Percentiles rank a stretch among this genome's conserved stretches.
Evolutionary conservation across 2,888 invertebrate species (phyloP).

Genomic region (Drosophila conformis): DNA sequence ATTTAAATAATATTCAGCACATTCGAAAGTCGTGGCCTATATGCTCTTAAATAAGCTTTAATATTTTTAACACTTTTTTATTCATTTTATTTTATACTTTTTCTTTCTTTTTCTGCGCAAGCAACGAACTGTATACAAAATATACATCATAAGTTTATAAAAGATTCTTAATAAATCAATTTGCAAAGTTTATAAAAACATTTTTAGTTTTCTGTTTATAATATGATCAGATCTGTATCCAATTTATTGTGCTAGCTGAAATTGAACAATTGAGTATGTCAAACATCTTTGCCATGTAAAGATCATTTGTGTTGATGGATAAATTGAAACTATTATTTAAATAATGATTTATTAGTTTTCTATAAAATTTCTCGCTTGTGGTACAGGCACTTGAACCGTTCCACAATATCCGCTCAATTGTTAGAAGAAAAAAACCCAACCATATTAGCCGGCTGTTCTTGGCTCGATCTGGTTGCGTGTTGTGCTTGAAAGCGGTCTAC

Average conservation of each 20-base stretch:
- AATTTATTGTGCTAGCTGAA: background rate
- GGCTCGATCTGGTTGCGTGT: conserved; percentile 56
- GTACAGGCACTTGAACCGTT: conserved; percentile 21
- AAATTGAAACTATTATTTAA: background rate
- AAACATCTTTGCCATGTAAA: background rate
- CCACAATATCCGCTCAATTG: conserved; percentile 13
- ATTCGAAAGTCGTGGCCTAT: conserved; percentile 26
- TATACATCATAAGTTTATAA: background rate
- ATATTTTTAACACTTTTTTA: background rate
- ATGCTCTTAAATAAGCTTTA: conserved; percentile 11
- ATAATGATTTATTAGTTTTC: background rate
- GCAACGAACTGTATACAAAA: too few species aligned
- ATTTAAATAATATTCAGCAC: conserved; percentile 16
- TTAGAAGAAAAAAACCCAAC: conserved; percentile 20
- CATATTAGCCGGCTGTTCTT: conserved; percentile 47
- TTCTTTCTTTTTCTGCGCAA: background rate
- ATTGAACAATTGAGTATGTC: background rate
- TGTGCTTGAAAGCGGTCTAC: conserved; percentile 72
- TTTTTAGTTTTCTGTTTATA: background rate
- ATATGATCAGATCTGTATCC: background rate
- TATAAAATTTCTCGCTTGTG: background rate
- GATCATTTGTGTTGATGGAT: background rate
- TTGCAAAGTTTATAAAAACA: background rate
- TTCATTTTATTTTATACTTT: background rate
- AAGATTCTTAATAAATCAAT: background rate